A percentile compares a stretch with the other conserved stretches of the same genome.
Conservation (phyloP, 2,888 invertebrate species). For the Noctua comes region DNA sequence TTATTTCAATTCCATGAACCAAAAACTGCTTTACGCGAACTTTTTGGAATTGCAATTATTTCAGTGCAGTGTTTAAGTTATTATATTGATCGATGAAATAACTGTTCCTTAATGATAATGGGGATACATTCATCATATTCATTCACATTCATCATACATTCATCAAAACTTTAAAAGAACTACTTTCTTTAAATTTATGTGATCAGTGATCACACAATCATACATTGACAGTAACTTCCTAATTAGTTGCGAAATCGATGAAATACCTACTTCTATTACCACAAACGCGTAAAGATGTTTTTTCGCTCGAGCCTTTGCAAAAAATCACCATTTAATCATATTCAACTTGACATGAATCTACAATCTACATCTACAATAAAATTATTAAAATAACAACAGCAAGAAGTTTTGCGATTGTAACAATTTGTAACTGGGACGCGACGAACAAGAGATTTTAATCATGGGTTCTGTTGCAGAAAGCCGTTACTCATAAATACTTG, state of each 20-base stretch:
- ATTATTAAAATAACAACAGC: not conserved
- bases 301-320: not conserved
- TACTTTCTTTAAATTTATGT: not conserved
- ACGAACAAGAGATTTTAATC: slow-evolving; percentile 42
- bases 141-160: no score
- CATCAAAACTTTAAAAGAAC: no score
- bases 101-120: not conserved
- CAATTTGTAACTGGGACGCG: slow-evolving; percentile 21
- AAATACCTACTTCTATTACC: not conserved
- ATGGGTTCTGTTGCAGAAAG: slow-evolving; percentile 22
- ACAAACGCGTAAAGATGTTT: not conserved
- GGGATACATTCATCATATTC: not conserved
- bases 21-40: not conserved
- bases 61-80: not conserved
- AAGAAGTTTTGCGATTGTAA: not conserved
- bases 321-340: not conserved
- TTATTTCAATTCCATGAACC: not conserved
- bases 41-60: not conserved
- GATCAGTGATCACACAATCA: not conserved
- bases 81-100: not conserved
- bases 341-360: not conserved
- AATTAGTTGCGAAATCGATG: not conserved
- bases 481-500: slow-evolving; percentile 34
- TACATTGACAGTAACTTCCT: not conserved
- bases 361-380: not conserved